Base-by-base conservation (phyloP, 2,797 vertebrate species). In the Phoxinus dragarum region DNA sequence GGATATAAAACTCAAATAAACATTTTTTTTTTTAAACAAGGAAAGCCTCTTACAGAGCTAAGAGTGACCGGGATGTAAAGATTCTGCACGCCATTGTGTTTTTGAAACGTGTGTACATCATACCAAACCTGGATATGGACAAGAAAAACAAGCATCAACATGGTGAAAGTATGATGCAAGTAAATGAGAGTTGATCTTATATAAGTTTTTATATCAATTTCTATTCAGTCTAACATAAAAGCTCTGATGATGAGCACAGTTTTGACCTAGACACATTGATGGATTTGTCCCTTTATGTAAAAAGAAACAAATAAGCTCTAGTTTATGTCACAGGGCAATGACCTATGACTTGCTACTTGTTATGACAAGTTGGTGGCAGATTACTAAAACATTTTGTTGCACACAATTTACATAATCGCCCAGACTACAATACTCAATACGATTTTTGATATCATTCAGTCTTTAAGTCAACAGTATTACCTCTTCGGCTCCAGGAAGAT, bases 21-120 rank as follows among this genome's bases (percentile, higher is more conserved):
- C 6, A 17, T 17, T 31, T 0, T 64, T 27, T 52, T n/a, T 7
- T 5, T 49, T 42, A 0, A 79, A 67, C 21, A 54, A 34, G 0
- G 36, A 27, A 3, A 59, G 56, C 19, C 2, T 88, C 97, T 95
- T 94, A 98, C 98, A 38, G 94, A 96, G 91, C 93, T 96, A 75
- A 97, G 94, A 76, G 96, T 97, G 83, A 98, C 97, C 0, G 97
- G 96, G 61, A 97, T 93, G 84, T 98, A 98, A 84, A 97, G 95
- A 54, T 95, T 97, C 90, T 98, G 98, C 56, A 95, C 96, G 0
- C 97, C 96, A 0, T 95, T 95, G 92, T 98, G 94, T 91, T 96
- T 98, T 94, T 98, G 96, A 92, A 96, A 96, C 44, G 94, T 97
- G 85, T 95, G 93, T 69, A 94, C 91, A 8, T 98, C 96, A 84